Evolutionary conservation across 2,797 vertebrate species (phyloP).

Genomic region (Naso thynnoides): DNA sequence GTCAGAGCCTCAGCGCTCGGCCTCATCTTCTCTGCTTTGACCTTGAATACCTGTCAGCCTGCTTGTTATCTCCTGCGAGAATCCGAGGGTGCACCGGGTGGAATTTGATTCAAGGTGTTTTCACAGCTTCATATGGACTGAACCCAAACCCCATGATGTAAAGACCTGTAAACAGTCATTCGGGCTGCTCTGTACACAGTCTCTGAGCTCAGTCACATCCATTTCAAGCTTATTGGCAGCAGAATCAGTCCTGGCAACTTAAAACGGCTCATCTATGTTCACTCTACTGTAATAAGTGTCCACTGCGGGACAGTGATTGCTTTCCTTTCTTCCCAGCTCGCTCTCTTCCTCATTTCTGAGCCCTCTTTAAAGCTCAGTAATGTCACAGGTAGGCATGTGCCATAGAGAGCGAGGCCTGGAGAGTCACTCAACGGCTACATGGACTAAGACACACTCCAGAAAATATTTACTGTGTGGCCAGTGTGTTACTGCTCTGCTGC

Average conservation of each 20-base stretch:
- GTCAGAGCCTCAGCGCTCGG: constrained; percentile 21
- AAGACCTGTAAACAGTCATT: constrained; percentile 13
- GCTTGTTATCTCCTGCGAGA: constrained; percentile 24
- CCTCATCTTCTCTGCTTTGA: constrained; percentile 26
- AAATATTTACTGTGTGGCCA: background rate
- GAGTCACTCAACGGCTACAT: constrained; percentile 14
- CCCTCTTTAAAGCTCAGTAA: constrained; percentile 34
- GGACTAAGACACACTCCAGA: constrained; percentile 10
- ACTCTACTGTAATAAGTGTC: constrained; percentile 39
- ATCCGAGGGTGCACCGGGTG: background rate
- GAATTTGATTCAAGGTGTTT: background rate
- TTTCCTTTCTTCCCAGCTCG: constrained; percentile 34
- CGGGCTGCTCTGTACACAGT: background rate
- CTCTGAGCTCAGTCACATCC: background rate
- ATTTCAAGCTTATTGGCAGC: constrained; percentile 39
- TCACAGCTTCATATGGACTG: background rate
- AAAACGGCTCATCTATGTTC: constrained; percentile 37
- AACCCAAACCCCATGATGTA: background rate
- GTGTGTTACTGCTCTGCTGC: background rate
- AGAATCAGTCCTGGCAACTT: constrained; percentile 27
- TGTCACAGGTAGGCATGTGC: constrained; percentile 36
- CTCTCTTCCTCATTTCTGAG: constrained; percentile 20
- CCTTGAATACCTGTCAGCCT: constrained; percentile 44
- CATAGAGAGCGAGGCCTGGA: constrained; percentile 14
- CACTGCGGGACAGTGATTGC: constrained; percentile 23